A percentile compares a stretch with the other conserved stretches of the same genome.
Conservation (phyloP, 2,797 vertebrate species). For the Notoglanidium macrostoma region DNA sequence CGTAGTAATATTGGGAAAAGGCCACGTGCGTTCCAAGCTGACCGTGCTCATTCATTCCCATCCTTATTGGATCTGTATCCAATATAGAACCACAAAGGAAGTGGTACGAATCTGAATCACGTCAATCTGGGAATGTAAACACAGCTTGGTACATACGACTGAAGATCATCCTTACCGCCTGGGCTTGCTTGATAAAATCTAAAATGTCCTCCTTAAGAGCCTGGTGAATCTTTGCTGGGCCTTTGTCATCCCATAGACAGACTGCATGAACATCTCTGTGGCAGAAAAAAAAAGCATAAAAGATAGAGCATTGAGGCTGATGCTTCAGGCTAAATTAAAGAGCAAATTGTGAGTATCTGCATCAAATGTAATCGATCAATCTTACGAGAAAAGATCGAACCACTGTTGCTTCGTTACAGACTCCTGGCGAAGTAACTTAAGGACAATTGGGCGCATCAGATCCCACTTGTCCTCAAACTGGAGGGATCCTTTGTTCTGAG, state of each 20-base stretch:
- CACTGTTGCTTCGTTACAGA: slow-evolving; percentile 98
- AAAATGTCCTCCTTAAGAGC: slow-evolving; percentile 98
- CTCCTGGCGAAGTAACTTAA: slow-evolving; percentile 97
- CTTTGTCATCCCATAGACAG: slow-evolving; percentile 99
- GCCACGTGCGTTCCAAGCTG: not conserved
- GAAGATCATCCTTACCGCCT: slow-evolving; percentile 78
- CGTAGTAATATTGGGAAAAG: not conserved
- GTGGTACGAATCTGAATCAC: not conserved
- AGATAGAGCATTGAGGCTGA: not conserved
- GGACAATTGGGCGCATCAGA: slow-evolving; percentile 95
- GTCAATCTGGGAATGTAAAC: not conserved
- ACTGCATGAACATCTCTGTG: slow-evolving; percentile 96
- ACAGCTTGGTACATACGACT: not conserved
- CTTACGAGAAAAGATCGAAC: slow-evolving; percentile 99
- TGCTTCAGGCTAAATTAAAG: not conserved
- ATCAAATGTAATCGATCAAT: not conserved
- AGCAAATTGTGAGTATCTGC: not conserved
- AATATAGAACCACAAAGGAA: not conserved
- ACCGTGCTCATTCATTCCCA: not conserved
- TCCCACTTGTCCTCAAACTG: slow-evolving; percentile 99
- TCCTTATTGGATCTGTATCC: not conserved
- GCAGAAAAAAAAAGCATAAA: not conserved
- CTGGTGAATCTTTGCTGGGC: slow-evolving; percentile 98
- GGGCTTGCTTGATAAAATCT: slow-evolving; percentile 99
- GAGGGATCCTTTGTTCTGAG: slow-evolving; percentile 95